Conservation (phyloP, 2,797 vertebrate genomes). For the Falco concolor region DNA sequence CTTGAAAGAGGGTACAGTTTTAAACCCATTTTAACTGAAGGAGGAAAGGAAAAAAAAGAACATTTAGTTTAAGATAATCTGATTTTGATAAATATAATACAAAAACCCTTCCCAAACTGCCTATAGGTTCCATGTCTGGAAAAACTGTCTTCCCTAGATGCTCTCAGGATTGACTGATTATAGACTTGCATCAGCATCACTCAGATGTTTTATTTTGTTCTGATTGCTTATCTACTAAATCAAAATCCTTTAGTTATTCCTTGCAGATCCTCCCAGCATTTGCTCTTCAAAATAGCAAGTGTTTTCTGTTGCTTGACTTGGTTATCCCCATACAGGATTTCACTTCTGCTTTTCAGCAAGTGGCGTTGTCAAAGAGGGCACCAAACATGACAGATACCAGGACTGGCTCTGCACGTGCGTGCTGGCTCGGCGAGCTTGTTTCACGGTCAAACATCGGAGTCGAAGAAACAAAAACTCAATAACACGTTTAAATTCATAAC, state of each 20-base stretch:
- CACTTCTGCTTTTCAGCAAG: neutral
- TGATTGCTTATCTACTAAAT: neutral
- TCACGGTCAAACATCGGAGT: neutral
- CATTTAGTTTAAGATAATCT: neutral
- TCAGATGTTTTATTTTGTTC: constrained; percentile 12
- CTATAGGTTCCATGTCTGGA: neutral
- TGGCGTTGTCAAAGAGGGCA: neutral
- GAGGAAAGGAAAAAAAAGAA: neutral
- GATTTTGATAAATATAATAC: neutral
- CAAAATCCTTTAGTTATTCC: neutral
- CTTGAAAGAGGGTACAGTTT: neutral
- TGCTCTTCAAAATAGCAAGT: neutral
- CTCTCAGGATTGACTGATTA: neutral
- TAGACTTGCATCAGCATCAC: neutral
- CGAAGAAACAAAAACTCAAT: neutral
- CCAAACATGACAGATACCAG: neutral
- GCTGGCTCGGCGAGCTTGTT: neutral
- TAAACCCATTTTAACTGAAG: neutral
- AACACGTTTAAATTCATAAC: neutral
- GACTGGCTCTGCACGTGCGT: neutral
- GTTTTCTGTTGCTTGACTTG: neutral
- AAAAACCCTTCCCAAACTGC: neutral
- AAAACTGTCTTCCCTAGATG: neutral
- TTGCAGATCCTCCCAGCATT: neutral
- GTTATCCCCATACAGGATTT: neutral